Evolutionary conservation across 2,797 vertebrate species (phyloP).

Genomic region (Leucoraja ocellata): DNA sequence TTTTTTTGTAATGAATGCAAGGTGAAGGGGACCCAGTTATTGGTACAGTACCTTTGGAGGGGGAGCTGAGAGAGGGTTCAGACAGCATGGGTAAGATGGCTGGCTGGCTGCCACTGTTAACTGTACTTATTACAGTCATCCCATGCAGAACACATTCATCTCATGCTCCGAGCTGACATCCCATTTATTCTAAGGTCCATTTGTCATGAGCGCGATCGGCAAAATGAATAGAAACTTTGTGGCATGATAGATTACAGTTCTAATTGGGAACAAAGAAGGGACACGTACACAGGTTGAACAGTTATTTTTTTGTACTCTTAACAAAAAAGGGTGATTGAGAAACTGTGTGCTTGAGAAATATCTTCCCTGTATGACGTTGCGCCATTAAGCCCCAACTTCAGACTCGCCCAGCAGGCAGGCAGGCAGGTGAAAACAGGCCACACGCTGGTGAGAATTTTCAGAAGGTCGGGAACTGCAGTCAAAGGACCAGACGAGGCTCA

Average conservation of each 20-base stretch:
- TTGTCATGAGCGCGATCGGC: conserved; percentile 87
- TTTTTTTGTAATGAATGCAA: conserved; percentile 63
- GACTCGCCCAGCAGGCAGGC: not conserved
- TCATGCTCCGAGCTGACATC: conserved; percentile 70
- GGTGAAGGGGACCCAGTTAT: conserved; percentile 53
- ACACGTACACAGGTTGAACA: conserved; percentile 59
- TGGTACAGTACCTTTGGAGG: conserved; percentile 52
- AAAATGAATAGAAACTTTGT: conserved; percentile 77
- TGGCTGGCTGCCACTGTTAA: conserved; percentile 76
- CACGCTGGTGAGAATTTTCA: conserved; percentile 21
- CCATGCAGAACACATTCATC: conserved; percentile 82
- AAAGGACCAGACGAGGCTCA: not conserved
- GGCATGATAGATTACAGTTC: conserved; percentile 76
- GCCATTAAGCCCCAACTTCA: conserved; percentile 42
- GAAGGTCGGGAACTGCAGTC: not conserved
- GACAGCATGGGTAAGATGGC: conserved; percentile 50
- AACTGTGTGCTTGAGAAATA: conserved; percentile 53
- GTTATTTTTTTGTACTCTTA: conserved; percentile 54
- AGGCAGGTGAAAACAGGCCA: no score
- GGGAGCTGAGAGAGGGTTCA: conserved; percentile 49
- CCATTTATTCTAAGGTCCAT: conserved; percentile 86
- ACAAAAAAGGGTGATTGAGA: conserved; percentile 47
- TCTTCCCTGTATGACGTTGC: conserved; percentile 61
- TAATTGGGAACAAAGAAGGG: conserved; percentile 78
- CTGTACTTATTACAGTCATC: conserved; percentile 73